These are phyloP conservation scores for Anoura caudifer DNA, from an alignment of 2,113 vertebrate species.

Conservation along the genomic window DNA sequence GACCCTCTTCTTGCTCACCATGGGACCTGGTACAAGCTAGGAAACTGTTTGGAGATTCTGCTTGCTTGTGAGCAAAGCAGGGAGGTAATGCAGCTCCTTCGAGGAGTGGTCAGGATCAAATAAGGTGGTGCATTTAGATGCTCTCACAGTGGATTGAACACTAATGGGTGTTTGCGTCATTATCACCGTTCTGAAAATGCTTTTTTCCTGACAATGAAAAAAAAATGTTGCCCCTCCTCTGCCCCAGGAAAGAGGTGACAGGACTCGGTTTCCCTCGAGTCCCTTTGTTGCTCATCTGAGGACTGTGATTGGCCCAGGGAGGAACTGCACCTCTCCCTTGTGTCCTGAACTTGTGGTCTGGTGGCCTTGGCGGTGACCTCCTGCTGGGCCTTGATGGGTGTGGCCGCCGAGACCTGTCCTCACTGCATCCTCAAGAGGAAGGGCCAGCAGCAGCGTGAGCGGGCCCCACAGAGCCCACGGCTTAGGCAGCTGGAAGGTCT, in stretches of 20 bases:
- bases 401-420: not conserved
- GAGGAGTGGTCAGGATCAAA: not conserved
- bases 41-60: not conserved
- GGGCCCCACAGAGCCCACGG: not conserved
- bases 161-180: not conserved
- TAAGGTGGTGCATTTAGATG: not conserved
- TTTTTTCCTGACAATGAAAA: not conserved
- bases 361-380: fast-evolving
- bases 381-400: fast-evolving
- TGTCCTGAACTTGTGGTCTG: not conserved
- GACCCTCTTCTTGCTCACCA: not conserved
- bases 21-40: not conserved
- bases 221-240: not conserved
- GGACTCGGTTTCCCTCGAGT: not conserved
- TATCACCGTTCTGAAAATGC: not conserved
- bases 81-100: not conserved
- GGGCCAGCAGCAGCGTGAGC: not conserved
- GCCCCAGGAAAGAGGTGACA: not conserved
- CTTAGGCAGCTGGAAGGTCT: not conserved
- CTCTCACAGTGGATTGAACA: not conserved
- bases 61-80: not conserved
- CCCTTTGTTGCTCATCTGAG: not conserved
- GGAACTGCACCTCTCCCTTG: not conserved
- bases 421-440: not conserved
- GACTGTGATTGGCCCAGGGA: no score